Evolutionary conservation across 2,113 vertebrate species (phyloP), one percentile per base, ranked within the genome.

Genomic region (Catharus minimus): DNA sequence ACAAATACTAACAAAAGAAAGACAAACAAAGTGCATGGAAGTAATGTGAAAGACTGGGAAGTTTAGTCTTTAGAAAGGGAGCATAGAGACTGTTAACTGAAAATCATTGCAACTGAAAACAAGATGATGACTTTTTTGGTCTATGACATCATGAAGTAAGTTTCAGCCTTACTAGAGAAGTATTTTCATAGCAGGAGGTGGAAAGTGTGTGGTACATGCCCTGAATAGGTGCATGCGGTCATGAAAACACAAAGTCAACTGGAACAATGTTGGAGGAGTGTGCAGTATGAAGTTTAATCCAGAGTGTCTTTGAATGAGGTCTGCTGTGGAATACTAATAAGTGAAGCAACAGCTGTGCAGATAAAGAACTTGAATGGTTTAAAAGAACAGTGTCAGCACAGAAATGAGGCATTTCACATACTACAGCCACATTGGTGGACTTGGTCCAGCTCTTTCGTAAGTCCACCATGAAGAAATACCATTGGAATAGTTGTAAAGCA

Each of bases 281-380:
- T 60, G 36, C n/a, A 67, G n/a, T 13, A 44, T 6, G 16, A 36
- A 75, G 44, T 79, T 89, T 84, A 57, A 84, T 67, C n/a, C 56
- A 26, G 46, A 53, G 11, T 87, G n/a, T 24, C 53, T 87, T 82
- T 85, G 61, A 89, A 76, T 32, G 39, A 84, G 11, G 17, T 85
- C 19, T 38, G 92, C 43, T 78, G 36, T 64, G 67, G 87, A 73
- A 91, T 67, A 67, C 77, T 79, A 53, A 61, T 79, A 87, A 87
- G 41, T 39, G 62, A 61, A 89, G 53, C n/a, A 76, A 49, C 41
- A 85, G 22, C 71, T 87, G 49, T 65, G 41, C 0, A 1, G 62
- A 64, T 61, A 38, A 87, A 81, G 79, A 87, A 56, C 16, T 43
- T 62, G 49, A 91, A 78, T 52, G 39, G 23, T 19, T 81, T 86